phyloP scores from a whole-genome alignment of 2,113 vertebrate species.

The Urocynchramus pylzowi region DNA sequence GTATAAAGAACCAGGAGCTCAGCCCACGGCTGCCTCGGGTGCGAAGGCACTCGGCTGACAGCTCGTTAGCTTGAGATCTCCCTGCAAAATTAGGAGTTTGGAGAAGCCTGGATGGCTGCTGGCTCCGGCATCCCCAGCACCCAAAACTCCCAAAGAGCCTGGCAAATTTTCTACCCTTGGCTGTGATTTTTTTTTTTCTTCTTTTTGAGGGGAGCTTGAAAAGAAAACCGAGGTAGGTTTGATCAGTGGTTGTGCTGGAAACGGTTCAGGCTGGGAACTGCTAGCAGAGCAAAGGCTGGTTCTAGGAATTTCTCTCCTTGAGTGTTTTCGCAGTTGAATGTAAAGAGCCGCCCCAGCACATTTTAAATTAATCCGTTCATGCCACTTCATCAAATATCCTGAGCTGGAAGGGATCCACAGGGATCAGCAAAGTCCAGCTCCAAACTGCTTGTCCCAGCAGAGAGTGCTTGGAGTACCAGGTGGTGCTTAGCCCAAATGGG shows the following conservation, averaged over 20 bases:
- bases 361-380: neutral
- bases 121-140: neutral
- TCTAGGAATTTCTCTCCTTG: neutral
- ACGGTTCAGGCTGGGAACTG: neutral
- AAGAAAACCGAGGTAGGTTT: neutral
- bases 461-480: neutral
- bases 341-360: neutral
- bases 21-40: conserved; percentile 48
- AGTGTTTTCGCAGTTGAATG: neutral
- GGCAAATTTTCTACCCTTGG: neutral
- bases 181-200: neutral
- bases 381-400: neutral
- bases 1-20: conserved; percentile 41
- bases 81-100: neutral
- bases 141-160: neutral
- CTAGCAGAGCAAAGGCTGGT: neutral
- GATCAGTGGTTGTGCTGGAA: neutral
- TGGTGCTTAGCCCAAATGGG: neutral
- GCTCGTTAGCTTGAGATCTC: conserved; percentile 36
- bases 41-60: conserved; percentile 54
- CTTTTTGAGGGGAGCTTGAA: neutral
- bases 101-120: conserved; percentile 9
- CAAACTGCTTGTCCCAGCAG: neutral
- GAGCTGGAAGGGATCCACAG: neutral
- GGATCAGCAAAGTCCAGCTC: neutral